These are phyloP conservation scores for Anguilla marmorata DNA, from an alignment of 2,797 vertebrate species.

Conservation along the genomic window DNA sequence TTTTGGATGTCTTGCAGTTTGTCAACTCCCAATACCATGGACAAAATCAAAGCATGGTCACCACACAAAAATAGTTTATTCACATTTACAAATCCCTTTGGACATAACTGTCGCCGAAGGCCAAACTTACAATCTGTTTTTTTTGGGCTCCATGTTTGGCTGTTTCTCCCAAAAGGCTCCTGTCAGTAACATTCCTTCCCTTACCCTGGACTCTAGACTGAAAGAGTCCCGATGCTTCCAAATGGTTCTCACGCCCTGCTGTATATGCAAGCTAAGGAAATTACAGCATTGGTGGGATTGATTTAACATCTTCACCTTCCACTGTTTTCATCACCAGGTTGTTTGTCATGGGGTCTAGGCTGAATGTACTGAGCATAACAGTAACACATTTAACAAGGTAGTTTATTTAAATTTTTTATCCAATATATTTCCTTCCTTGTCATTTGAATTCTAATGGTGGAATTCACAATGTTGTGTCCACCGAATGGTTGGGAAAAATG, in stretches of 20 bases:
- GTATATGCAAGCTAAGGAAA: neutral
- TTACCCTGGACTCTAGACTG: neutral
- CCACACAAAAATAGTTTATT: neutral
- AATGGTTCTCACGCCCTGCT: neutral
- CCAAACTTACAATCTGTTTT: neutral
- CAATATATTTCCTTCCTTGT: neutral
- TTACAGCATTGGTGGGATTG: neutral
- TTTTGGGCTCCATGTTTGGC: neutral
- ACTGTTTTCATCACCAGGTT: neutral
- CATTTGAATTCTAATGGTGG: neutral
- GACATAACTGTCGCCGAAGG: neutral
- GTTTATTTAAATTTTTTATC: too few relatives aligned
- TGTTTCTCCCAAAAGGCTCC: neutral
- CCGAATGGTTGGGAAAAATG: neutral
- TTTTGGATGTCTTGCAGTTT: neutral
- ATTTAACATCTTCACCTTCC: neutral
- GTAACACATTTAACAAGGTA: too few relatives aligned
- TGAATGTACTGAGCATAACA: neutral
- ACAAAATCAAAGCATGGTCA: neutral
- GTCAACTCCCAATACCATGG: neutral
- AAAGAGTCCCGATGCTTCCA: neutral
- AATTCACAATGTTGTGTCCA: neutral
- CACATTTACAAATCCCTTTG: neutral
- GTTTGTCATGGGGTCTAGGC: neutral
- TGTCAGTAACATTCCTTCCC: neutral